These are phyloP conservation scores for Mellivora capensis DNA, from an alignment of 2,113 vertebrate genomes.

Conservation along the genomic window DNA sequence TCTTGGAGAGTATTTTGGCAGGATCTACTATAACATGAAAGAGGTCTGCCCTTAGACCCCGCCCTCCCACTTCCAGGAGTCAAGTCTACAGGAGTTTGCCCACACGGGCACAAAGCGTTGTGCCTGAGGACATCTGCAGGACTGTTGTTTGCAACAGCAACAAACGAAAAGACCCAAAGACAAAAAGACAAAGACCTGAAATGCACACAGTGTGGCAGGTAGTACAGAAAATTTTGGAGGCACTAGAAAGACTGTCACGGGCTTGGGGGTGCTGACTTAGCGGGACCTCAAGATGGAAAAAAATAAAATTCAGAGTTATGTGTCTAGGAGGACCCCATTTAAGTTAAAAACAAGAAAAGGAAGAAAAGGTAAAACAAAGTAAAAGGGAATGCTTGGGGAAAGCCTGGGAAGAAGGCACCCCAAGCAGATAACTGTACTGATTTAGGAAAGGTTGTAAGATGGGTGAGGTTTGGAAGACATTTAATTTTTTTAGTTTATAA, in stretches of 20 bases:
- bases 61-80: background rate
- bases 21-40: background rate
- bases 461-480: accelerated
- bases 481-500: background rate
- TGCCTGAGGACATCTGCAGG: background rate
- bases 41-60: background rate
- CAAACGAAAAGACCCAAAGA: too few species aligned
- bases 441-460: background rate
- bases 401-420: background rate
- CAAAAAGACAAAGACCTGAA: background rate
- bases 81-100: background rate
- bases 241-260: too few species aligned
- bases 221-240: too few species aligned
- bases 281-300: background rate
- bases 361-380: background rate
- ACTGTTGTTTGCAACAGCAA: background rate
- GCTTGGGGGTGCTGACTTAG: too few species aligned
- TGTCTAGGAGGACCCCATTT: background rate
- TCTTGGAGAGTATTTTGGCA: background rate
- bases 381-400: background rate
- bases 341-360: background rate
- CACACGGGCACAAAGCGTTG: accelerated
- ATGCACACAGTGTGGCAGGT: accelerated
- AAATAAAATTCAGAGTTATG: background rate
- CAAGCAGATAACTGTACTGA: background rate